phyloP scores from a whole-genome alignment of 2,888 invertebrate species.

The Opisthograptis luteolata region DNA sequence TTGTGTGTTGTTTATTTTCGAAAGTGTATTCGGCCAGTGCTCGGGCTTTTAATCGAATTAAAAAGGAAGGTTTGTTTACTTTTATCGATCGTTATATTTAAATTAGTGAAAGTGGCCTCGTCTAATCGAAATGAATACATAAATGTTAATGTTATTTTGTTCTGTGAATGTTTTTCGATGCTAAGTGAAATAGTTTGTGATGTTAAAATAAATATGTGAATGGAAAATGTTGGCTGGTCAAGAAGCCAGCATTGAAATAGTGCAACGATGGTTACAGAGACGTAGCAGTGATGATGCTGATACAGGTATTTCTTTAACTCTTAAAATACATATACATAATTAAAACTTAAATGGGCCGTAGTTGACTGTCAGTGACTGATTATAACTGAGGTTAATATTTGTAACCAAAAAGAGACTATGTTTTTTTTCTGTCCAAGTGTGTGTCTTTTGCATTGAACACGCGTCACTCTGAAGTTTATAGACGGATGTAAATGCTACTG shows the following conservation, averaged over 20 bases:
- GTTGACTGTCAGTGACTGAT: too few species aligned
- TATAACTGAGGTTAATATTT: too few species aligned
- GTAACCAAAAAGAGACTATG: too few species aligned
- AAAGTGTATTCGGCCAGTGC: slow-evolving; percentile 42
- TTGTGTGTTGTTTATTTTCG: slow-evolving; percentile 36
- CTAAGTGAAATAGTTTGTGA: slow-evolving; percentile 36
- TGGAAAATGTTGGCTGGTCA: slow-evolving; percentile 77
- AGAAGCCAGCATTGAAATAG: slow-evolving; percentile 77
- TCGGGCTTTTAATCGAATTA: slow-evolving; percentile 32
- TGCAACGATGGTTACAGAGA: slow-evolving; percentile 74
- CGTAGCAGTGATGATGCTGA: slow-evolving; percentile 70
- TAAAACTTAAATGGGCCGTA: too few species aligned
- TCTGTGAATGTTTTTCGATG: slow-evolving; percentile 27
- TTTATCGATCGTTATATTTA: slow-evolving; percentile 11
- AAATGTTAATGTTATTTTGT: slow-evolving; percentile 25
- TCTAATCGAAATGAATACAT: slow-evolving; percentile 25
- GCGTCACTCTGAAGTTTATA: too few species aligned
- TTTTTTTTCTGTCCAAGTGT: too few species aligned
- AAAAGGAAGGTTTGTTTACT: slow-evolving; percentile 4
- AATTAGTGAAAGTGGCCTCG: slow-evolving; percentile 34
- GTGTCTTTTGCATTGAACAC: too few species aligned
- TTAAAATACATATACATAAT: too few species aligned
- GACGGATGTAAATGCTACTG: too few species aligned
- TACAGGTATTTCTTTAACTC: slow-evolving; percentile 54
- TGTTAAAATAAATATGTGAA: slow-evolving; percentile 58